phyloP scores from a whole-genome alignment of 2,888 invertebrate genomes.

The Brassicogethes aeneus region DNA sequence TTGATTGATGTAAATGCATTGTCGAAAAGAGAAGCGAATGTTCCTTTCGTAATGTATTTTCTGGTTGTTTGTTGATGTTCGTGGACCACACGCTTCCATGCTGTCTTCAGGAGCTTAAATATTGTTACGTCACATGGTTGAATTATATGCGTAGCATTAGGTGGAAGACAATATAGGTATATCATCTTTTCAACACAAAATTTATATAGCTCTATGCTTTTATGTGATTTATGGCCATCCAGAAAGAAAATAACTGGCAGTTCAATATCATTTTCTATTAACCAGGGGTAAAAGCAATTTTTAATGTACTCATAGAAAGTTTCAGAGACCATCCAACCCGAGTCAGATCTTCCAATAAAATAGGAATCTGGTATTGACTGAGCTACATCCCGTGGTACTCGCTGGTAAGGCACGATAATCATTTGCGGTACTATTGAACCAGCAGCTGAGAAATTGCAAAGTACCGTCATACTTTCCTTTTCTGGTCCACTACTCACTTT shows the following conservation, averaged over 20 bases:
- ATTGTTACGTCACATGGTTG: conserved; percentile 22
- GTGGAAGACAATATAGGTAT: conserved; percentile 17
- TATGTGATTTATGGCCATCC: conserved; percentile 14
- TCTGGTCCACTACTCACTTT: conserved; percentile 4
- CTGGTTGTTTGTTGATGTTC: conserved; percentile 11
- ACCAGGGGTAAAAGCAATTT: no score
- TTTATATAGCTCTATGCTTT: conserved; percentile 10
- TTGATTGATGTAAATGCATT: no score
- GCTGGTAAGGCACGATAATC: conserved; percentile 11
- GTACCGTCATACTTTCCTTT: no score
- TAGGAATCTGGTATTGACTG: conserved; percentile 15
- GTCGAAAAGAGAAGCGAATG: conserved; percentile 1
- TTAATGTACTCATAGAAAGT: no score
- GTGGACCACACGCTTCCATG: conserved; percentile 15
- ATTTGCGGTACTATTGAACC: conserved; percentile 16
- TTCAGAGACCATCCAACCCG: no score
- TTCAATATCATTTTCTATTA: no score
- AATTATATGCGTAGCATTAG: conserved; percentile 20
- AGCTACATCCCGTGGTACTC: conserved; percentile 11
- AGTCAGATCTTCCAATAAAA: conserved; percentile 14
- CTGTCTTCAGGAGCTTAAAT: conserved; percentile 18
- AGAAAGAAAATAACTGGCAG: no score
- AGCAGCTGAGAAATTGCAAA: conserved; percentile 5
- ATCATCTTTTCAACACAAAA: conserved; percentile 23
- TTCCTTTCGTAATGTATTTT: conserved; percentile 6